Base-by-base conservation (phyloP, 2,888 invertebrate genomes). In the Ichneumon xanthorius region DNA sequence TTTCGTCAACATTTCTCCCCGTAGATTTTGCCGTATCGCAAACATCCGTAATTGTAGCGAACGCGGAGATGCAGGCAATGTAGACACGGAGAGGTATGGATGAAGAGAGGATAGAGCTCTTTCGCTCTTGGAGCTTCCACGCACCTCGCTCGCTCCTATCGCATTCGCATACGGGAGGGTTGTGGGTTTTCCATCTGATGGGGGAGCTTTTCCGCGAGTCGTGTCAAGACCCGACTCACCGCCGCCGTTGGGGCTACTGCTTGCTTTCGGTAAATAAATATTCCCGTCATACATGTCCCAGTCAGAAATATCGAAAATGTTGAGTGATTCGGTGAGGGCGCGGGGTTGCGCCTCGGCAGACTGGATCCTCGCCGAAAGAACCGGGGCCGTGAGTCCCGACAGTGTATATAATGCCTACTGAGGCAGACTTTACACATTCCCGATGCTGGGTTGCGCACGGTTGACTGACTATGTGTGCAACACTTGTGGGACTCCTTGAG, bases 401-500 rank as follows among this genome's bases (percentile, higher is more conserved):
- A 33, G 50, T 37, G 19, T 5, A 33, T 22, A 22, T 22, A 19
- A 63, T 30, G 16, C 33, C 6, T 30, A 63, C 63, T 16, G 33
- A 30, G 63, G 33, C 63, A n/a, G 63, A 63, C 33, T 63, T 63
- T 16, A n/a, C 63, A 63, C 63, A 63, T 33, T 33, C 58, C 58
- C 26, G 33, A 33, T 40, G 37, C 37, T 63, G 26, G 67, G 40
- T 26, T n/a, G 22, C 77, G 79, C 61, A 75, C 55, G 82, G 81
- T 81, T 79, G 83, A 40, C 40, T 82, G 81, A 78, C 81, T 79
- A 79, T 71, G 72, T 71, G 84, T 68, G 61, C 77, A 88, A 86
- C 88, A 88, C 90, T 91, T 88, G 88, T 89, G 87, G 88, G 87
- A 90, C 88, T 88, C 88, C 86, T 77, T 68, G 73, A 53, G 40